Percentiles rank a stretch among this genome's conserved stretches.
phyloP scores from a whole-genome alignment of 2,113 vertebrate species.

The Anhinga anhinga region DNA sequence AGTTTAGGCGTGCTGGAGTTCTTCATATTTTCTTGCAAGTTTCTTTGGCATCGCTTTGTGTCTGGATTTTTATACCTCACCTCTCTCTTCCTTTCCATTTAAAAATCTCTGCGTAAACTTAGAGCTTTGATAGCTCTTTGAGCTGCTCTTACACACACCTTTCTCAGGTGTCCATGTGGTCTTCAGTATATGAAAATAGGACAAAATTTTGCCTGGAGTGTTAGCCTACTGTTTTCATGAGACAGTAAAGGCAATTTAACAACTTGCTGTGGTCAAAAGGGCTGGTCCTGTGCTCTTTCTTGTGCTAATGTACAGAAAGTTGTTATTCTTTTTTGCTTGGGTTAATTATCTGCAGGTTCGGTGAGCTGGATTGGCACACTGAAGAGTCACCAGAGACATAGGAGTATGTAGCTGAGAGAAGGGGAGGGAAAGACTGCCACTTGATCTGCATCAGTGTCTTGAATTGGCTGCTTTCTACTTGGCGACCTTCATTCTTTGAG shows the following conservation, averaged over 20 bases:
- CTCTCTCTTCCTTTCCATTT: conserved; percentile 20
- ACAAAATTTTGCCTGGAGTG: neutral
- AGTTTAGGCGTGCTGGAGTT: neutral
- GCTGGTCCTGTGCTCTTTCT: neutral
- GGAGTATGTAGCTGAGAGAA: conserved; percentile 2
- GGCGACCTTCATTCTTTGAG: neutral
- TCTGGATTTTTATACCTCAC: conserved; percentile 30
- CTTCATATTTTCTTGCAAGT: conserved; percentile 22
- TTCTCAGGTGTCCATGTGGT: neutral
- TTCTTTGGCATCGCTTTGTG: conserved; percentile 25
- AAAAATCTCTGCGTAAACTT: neutral
- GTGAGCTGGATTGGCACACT: neutral
- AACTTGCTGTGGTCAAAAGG: neutral
- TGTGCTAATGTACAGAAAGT: conserved; percentile 24
- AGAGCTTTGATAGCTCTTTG: neutral
- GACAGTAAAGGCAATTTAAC: neutral
- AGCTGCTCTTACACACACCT: neutral
- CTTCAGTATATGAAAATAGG: neutral
- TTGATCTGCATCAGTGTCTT: neutral
- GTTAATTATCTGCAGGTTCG: conserved; percentile 26
- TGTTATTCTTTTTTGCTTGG: neutral
- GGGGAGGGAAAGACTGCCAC: neutral
- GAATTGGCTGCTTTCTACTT: neutral
- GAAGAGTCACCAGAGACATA: neutral
- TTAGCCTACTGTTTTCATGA: neutral